Evolutionary conservation across 2,888 invertebrate genomes (phyloP).

Genomic region (Trissonchulus latispiculum): DNA sequence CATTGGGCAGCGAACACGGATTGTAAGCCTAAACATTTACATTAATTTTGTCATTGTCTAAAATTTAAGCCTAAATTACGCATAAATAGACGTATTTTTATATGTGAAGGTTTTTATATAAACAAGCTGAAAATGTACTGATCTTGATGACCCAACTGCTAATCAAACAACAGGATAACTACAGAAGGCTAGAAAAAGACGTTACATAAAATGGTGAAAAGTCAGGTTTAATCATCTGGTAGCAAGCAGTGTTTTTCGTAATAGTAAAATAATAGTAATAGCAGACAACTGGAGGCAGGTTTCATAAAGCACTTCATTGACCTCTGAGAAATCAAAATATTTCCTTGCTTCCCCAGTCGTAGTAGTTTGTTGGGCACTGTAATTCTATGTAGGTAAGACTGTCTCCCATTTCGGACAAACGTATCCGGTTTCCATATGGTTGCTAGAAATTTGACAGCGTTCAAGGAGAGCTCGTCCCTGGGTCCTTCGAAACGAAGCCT

Average conservation of each 20-base stretch:
- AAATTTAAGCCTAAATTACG: too few species aligned
- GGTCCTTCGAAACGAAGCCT: conserved; percentile 57
- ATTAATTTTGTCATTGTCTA: too few species aligned
- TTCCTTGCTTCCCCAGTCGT: conserved; percentile 75
- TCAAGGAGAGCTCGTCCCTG: conserved; percentile 54
- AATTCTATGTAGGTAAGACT: conserved; percentile 87
- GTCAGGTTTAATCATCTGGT: too few species aligned
- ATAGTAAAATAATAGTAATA: background rate
- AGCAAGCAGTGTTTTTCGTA: background rate
- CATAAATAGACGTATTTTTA: too few species aligned
- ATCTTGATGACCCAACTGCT: too few species aligned
- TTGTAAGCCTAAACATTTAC: conserved; percentile 62
- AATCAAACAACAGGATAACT: too few species aligned
- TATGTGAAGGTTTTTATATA: too few species aligned
- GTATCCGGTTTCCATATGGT: conserved; percentile 94
- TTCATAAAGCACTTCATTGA: background rate
- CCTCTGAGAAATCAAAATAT: conserved; percentile 89
- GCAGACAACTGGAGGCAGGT: conserved; percentile 1
- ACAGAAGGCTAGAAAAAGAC: too few species aligned
- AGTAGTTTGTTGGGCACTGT: conserved; percentile 92
- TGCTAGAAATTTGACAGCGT: conserved; percentile 66
- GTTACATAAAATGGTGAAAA: too few species aligned
- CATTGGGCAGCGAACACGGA: conserved; percentile 73
- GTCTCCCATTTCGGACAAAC: conserved; percentile 85
- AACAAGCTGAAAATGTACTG: too few species aligned